phyloP scores from a whole-genome alignment of 2,888 invertebrate species.

The Eupelmus urozonus region DNA sequence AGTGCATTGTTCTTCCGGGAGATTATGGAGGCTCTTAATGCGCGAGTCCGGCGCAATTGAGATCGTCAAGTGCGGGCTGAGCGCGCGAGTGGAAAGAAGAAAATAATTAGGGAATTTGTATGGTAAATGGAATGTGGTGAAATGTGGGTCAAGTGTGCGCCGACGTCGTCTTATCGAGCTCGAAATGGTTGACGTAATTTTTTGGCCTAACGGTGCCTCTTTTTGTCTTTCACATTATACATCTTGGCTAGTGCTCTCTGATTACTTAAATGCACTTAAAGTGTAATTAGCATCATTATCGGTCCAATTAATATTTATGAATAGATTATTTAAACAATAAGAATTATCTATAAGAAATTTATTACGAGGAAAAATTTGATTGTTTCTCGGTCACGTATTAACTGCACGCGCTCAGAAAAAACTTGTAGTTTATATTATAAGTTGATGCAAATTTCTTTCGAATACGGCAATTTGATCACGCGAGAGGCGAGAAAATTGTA shows the following conservation, averaged over 20 bases:
- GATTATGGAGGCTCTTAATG: not conserved
- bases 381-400: too few relatives aligned
- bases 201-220: constrained; percentile 18
- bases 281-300: not conserved
- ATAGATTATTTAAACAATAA: not conserved
- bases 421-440: too few relatives aligned
- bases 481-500: too few relatives aligned
- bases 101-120: constrained; percentile 42
- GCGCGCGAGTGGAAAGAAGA: not conserved
- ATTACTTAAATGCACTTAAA: not conserved
- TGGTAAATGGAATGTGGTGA: constrained; percentile 17
- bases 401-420: too few relatives aligned
- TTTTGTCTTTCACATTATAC: constrained; percentile 9
- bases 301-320: not conserved
- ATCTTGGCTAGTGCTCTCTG: constrained; percentile 5
- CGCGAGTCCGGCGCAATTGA: not conserved
- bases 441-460: too few relatives aligned
- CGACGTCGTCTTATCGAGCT: constrained; percentile 24
- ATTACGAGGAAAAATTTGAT: too few relatives aligned
- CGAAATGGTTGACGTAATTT: constrained; percentile 4
- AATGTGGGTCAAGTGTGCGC: constrained; percentile 51
- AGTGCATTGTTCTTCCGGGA: constrained; percentile 33
- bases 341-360: too few relatives aligned
- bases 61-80: not conserved
- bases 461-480: too few relatives aligned